Conservation (phyloP, 2,888 invertebrate genomes). For the Nymphalis urticae region DNA sequence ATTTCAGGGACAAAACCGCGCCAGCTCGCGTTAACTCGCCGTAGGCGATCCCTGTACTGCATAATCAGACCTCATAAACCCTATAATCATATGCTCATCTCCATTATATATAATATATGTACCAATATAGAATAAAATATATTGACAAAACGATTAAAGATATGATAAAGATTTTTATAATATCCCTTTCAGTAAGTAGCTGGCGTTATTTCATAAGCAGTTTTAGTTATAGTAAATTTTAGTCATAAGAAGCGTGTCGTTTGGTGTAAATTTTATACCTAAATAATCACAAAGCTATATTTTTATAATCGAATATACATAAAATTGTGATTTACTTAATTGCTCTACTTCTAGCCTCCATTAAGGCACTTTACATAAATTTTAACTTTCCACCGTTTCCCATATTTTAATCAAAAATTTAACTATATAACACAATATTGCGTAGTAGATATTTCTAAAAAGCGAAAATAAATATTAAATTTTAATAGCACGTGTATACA, state of each 20-base stretch:
- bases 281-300: constrained; percentile 14
- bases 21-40: too few relatives aligned
- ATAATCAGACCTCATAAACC: too few relatives aligned
- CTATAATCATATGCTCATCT: too few relatives aligned
- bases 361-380: constrained; percentile 13
- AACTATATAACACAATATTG: constrained; percentile 1
- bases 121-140: too few relatives aligned
- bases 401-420: not conserved
- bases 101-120: too few relatives aligned
- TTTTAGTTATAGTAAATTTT: not conserved
- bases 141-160: too few relatives aligned
- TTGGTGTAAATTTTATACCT: not conserved
- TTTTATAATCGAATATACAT: constrained; percentile 22
- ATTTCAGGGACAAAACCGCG: too few relatives aligned
- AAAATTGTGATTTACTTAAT: constrained; percentile 20
- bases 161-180: too few relatives aligned
- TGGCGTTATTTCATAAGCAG: too few relatives aligned
- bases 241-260: not conserved
- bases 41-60: too few relatives aligned
- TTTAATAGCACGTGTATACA: not conserved
- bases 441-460: not conserved
- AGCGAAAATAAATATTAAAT: not conserved
- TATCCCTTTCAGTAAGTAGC: too few relatives aligned
- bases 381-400: constrained; percentile 18
- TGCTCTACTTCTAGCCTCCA: constrained; percentile 10